phyloP scores from a whole-genome alignment of 2,113 vertebrate species.

The Larimichthys crocea region DNA sequence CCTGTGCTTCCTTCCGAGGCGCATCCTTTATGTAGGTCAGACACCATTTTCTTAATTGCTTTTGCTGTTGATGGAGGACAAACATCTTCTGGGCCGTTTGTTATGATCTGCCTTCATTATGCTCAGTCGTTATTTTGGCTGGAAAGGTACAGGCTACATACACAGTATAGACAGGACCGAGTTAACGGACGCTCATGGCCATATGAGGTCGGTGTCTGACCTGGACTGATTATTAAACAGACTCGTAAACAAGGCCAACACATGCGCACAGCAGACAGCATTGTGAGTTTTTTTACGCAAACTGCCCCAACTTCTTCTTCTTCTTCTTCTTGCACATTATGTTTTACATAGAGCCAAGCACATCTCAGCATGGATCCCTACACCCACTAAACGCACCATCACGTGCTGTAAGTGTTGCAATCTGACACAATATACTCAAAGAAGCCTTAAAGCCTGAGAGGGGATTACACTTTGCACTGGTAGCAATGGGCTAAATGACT shows the following conservation, averaged over 20 bases:
- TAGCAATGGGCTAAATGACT: constrained; percentile 62
- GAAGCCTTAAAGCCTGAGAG: constrained; percentile 42
- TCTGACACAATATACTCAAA: constrained; percentile 49
- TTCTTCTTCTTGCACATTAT: not conserved
- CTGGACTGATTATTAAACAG: constrained; percentile 64
- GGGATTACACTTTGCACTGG: constrained; percentile 46
- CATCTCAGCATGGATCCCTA: constrained; percentile 16
- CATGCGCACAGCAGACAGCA: constrained; percentile 58
- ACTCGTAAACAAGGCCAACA: constrained; percentile 73
- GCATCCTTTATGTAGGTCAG: constrained; percentile 85
- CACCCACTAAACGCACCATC: constrained; percentile 35
- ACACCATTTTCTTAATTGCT: constrained; percentile 82
- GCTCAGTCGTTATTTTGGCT: constrained; percentile 73
- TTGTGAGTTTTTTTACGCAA: not conserved
- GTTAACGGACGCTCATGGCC: constrained; percentile 76
- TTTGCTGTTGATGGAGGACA: constrained; percentile 71
- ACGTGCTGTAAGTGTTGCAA: constrained; percentile 26
- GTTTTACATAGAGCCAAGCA: not conserved
- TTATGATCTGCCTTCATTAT: constrained; percentile 60
- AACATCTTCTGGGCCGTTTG: constrained; percentile 74
- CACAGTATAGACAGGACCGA: constrained; percentile 30
- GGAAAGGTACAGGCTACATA: constrained; percentile 47
- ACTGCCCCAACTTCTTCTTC: not conserved
- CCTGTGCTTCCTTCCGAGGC: constrained; percentile 76
- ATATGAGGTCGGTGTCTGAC: constrained; percentile 71